Base-by-base conservation (phyloP, 2,888 invertebrate genomes). In the Ornithoptera priamus region DNA sequence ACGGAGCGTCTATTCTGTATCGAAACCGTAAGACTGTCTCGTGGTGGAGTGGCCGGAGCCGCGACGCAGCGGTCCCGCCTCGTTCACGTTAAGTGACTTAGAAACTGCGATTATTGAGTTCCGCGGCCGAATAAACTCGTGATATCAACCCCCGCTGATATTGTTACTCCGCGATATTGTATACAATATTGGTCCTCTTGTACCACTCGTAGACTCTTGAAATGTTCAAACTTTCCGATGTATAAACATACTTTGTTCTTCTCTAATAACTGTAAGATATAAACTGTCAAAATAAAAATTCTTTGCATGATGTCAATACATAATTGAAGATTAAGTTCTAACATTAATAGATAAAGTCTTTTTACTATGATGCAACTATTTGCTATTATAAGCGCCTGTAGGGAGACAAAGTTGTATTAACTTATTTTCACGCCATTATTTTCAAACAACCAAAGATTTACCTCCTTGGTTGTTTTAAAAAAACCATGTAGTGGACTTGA, bases 71-170 rank as follows among this genome's bases (percentile, higher is more conserved):
- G 39, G 65, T 66, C 66, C 64, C 71, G 70, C 69, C 76, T 78
- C 80, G 79, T 83, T 84, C 79, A 76, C 71, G 80, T 79, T 81
- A 83, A 88, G 84, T 84, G 82, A 84, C 81, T 84, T 81, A 82
- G 81, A 85, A 87, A 85, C 82, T 81, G 79, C 76, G 82, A 85
- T 85, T 84, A 84, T 85, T 84, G 80, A 79, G 79, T 81, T 74
- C 72, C 69, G 74, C 74, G 73, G 74, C 73, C 75, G 75, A 74
- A 77, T 75, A 73, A 77, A 78, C 78, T 75, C 73, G 72, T 71
- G 73, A 75, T 70, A 59, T 24, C 67, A 61, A 58, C 46, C 59
- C 61, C 68, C 71, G 56, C 68, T 69, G 71, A 72, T 73, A 77
- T 76, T 75, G 73, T 77, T 74, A 72, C 76, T 75, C 74, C 75